Evolutionary conservation across 2,888 invertebrate genomes (phyloP), one percentile per base, ranked within the genome.

Genomic region (Meganola albula): DNA sequence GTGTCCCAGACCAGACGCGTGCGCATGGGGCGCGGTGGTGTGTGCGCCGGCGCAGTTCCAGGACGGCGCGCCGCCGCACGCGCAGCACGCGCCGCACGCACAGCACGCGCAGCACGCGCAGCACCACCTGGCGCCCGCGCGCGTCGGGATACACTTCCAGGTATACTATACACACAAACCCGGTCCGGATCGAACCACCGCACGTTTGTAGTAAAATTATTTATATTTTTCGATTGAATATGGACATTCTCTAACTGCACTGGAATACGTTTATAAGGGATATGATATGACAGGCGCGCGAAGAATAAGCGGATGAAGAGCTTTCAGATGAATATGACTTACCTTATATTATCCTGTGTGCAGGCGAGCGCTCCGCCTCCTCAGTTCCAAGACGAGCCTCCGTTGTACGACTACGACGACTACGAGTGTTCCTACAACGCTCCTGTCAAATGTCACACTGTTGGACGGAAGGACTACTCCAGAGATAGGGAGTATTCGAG

Each of bases 11-110:
- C n/a, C n/a, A n/a, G n/a, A n/a, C n/a, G n/a, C n/a, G n/a, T n/a
- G n/a, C n/a, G n/a, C n/a, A n/a, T 70, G 60, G 46, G 61, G 43
- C 35, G 50, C 77, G 56, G 80, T 76, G 64, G 85, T 85, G 63
- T 83, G 80, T 0, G 86, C 86, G 13, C 84, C 85, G 12, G 83
- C 83, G 6, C 85, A 86, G 73, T 87, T 87, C 75, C 87, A 87
- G 49, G 86, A 87, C 47, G 86, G 86, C 27, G 86, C 79, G 22
- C 82, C 80, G 25, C 71, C 74, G 10, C 75, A 74, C 12, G 49
- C 69, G 16, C 52, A 53, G 9, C 53, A 48, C 14, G 64, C 59
- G 22, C 47, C 62, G 10, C 43, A 55, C 18, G 53, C 36, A 14
- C 46, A 53, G 28, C 31, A 20, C 8, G n/a, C 37, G n/a, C 48